phyloP scores from a whole-genome alignment of 2,113 vertebrate genomes.

The Dolichotis patagonum region DNA sequence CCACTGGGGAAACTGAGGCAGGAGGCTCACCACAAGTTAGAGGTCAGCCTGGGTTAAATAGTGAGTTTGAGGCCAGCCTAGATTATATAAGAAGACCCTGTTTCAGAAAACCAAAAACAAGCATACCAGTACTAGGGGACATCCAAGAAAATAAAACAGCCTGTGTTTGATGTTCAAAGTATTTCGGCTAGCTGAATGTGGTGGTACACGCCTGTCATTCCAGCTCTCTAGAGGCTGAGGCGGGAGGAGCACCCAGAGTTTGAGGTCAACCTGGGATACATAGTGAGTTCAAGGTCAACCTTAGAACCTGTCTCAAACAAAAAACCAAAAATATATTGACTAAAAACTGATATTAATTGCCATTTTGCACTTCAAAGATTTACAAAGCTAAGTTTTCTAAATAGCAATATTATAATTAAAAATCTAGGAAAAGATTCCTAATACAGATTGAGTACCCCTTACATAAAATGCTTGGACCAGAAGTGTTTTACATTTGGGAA shows the following conservation, averaged over 20 bases:
- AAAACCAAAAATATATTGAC: background rate
- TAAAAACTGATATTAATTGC: background rate
- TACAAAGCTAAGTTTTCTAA: constrained; percentile 35
- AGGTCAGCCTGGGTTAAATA: background rate
- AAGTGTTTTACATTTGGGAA: background rate
- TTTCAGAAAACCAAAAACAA: background rate
- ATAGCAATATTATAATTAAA: constrained; percentile 19
- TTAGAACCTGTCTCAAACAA: background rate
- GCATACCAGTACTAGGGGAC: background rate
- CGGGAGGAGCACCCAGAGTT: background rate
- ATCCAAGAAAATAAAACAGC: background rate
- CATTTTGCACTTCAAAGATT: constrained; percentile 26
- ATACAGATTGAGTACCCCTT: background rate
- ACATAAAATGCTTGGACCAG: background rate
- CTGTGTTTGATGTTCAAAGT: background rate
- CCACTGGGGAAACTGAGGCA: background rate
- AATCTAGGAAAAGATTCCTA: constrained; percentile 63
- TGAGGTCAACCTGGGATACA: background rate
- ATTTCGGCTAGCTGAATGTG: background rate
- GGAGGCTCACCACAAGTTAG: background rate
- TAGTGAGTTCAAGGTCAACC: background rate
- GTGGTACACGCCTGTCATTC: background rate
- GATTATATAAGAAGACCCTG: background rate
- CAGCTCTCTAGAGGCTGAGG: background rate
- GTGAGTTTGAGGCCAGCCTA: background rate